Conservation (phyloP, 2,797 vertebrate genomes). For the Acanthurus lineatus region DNA sequence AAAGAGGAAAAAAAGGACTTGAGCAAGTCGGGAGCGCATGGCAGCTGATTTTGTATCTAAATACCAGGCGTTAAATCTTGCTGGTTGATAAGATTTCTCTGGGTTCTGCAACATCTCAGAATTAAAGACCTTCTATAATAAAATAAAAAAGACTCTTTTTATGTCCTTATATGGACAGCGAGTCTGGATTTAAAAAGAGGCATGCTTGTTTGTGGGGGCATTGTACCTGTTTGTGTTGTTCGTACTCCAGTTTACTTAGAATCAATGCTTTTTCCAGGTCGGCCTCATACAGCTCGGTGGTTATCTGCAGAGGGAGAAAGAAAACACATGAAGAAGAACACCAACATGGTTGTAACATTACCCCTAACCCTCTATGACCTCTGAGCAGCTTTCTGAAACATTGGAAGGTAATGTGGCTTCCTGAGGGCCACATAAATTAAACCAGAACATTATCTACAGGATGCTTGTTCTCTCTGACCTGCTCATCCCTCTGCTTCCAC, state of each 20-base stretch:
- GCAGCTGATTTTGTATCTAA: too few species aligned
- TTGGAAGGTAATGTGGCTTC: not conserved
- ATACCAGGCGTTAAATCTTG: too few species aligned
- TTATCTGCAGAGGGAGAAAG: slow-evolving; percentile 84
- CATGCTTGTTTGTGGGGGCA: not conserved
- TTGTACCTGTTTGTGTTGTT: slow-evolving; percentile 92
- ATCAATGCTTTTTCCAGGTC: slow-evolving; percentile 96
- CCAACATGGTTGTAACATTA: not conserved
- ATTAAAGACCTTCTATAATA: too few species aligned
- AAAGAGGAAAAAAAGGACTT: too few species aligned
- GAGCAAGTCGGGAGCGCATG: too few species aligned
- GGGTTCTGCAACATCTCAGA: too few species aligned
- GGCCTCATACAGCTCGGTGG: slow-evolving; percentile 94
- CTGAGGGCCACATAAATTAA: not conserved
- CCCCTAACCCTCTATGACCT: not conserved
- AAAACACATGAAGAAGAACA: not conserved
- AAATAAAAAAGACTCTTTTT: too few species aligned
- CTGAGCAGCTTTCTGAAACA: slow-evolving; percentile 2
- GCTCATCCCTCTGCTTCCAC: slow-evolving; percentile 95
- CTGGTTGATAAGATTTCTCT: too few species aligned
- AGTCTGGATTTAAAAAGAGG: not conserved
- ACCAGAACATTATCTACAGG: not conserved
- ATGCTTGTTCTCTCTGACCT: slow-evolving; percentile 80
- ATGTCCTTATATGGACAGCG: too few species aligned
- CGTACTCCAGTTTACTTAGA: slow-evolving; percentile 94